These are phyloP conservation scores for Uromys caudimaculatus DNA, from an alignment of 2,797 vertebrate genomes.

Conservation along the genomic window DNA sequence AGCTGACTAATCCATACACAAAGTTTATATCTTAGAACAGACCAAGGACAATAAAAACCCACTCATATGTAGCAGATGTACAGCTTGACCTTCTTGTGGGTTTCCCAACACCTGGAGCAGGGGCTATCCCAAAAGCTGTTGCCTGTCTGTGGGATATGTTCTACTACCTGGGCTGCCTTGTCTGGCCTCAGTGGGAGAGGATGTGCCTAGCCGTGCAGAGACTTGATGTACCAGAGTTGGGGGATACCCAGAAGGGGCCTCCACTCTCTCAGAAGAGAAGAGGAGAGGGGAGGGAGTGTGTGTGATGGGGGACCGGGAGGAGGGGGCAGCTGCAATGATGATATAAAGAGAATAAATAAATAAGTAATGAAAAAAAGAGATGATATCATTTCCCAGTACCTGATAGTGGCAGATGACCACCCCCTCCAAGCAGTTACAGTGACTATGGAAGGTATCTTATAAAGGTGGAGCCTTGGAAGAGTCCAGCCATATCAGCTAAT, in stretches of 20 bases:
- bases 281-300: too few relatives aligned
- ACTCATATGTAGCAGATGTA: background rate
- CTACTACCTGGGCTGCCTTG: background rate
- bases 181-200: background rate
- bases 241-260: too few relatives aligned
- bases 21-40: conserved; percentile 52
- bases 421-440: background rate
- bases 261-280: too few relatives aligned
- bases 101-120: background rate
- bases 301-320: too few relatives aligned
- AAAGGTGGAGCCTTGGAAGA: conserved; percentile 15
- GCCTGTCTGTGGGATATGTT: background rate
- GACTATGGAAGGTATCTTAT: conserved; percentile 1
- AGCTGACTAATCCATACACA: background rate
- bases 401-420: background rate
- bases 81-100: background rate
- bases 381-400: conserved; percentile 8
- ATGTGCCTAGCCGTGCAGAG: background rate
- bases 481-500: background rate
- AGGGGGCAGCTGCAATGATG: too few relatives aligned
- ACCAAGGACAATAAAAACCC: background rate
- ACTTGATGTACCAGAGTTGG: background rate
- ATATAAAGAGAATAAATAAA: too few relatives aligned
- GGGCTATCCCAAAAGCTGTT: background rate
- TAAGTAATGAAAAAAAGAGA: too few relatives aligned